Evolutionary conservation across 2,888 invertebrate genomes (phyloP), one percentile per base, ranked within the genome.

Genomic region (Alsophila aescularia): DNA sequence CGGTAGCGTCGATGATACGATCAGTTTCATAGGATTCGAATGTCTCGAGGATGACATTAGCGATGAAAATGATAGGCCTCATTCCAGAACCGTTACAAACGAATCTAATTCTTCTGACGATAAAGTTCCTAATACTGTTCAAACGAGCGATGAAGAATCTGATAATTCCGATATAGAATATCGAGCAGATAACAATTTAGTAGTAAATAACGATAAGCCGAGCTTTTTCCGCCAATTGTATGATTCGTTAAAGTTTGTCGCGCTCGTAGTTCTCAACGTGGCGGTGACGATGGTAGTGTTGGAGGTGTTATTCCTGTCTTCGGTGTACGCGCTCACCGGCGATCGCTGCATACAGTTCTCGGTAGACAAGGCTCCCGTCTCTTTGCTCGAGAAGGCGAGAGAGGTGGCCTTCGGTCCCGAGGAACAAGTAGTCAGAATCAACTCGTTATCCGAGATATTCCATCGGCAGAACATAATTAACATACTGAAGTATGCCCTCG

Each of bases 291-390:
- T 75, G 43, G 68, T 86, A 27, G 68, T 68, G 3, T 61, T 69
- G 1, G 75, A 89, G 52, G 43, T 78, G 0, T 16, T 81, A 39
- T 89, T 87, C 62, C 48, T 71, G 8, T 56, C 70, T 16, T 14
- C 71, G 9, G 72, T 72, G 10, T 85, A 79, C 47, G 63, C 73
- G 6, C 57, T 77, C 3, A 83, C 87, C 0, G 88, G 87, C 1
- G 67, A 77, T 24, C 52, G 63, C 16, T 75, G 70, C 58, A 56
- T 88, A 1, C 78, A 86, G 66, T 77, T 88, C 21, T 56, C 42
- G 1, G 72, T 85, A 2, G 68, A 77, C 3, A 72, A 62, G 47
- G 40, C 69, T 2, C 76, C 87, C 0, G 60, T 55, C 15, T 65
- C 75, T 1, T 80, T 81, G 79, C 14, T 76, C 2, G 86, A 85